Evolutionary conservation across 1,140 invertebrate species (phyloP), one percentile per base, ranked within the genome.

Genomic region (Platorchestia sp.): DNA sequence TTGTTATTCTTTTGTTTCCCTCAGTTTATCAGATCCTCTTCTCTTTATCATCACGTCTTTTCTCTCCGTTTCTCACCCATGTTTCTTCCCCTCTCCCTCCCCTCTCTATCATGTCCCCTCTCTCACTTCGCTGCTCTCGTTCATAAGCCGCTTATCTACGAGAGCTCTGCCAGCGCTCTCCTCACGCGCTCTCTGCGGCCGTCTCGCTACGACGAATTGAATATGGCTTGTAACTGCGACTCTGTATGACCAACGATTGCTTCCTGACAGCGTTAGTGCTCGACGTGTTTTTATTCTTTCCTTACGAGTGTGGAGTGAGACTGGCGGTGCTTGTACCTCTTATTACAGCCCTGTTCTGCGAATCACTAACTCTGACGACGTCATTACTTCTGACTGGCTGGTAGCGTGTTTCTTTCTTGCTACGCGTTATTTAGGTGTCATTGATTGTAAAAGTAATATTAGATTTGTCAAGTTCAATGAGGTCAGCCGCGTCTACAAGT

Each of bases 101-200:
- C 45, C 5, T 47, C 3, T 93, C 16, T 5, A 14, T n/a, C 43
- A 7, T 36, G 14, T 93, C 45, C 7, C 45, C 45, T 44, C 91
- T 93, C 91, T 93, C 45, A 47, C 91, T 89, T 93, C 91, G 40
- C 91, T 45, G 91, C 91, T 93, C 91, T 93, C 91, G 7, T 45
- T 45, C 45, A 93, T 93, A 93, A 93, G 91, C 91, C 44, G 91
- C 91, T 93, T 93, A 93, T 45, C 36, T 40, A 45, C 36, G 41
- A 45, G 91, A n/a, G 91, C 91, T 93, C 91, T 93, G 3, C 91
- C 40, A 36, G 91, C 40, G 0, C 91, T 93, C 91, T 93, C 40
- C 87, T 89, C 87, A 89, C 87, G n/a, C 87, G 43, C 87, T 89
- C 87, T 89, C 87, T 89, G 5, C 87, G n/a, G n/a, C 6, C 87